Conservation (phyloP, 2,888 invertebrate genomes). For the Mesorhabditis spiculigera region DNA sequence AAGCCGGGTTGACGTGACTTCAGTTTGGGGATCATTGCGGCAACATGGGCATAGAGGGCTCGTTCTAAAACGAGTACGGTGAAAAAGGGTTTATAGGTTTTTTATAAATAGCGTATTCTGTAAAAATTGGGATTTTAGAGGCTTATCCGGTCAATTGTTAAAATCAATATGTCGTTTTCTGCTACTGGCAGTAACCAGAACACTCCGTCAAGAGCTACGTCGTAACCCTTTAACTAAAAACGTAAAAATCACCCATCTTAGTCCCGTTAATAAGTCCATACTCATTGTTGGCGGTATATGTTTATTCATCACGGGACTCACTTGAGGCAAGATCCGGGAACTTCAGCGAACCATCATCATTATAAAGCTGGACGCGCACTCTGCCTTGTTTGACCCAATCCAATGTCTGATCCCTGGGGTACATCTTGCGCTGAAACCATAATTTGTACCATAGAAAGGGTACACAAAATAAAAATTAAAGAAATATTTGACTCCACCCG, state of each 20-base stretch:
- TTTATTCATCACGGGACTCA: constrained; percentile 13
- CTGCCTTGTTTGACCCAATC: constrained; percentile 79
- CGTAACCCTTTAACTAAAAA: constrained; percentile 3
- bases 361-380: constrained; percentile 82
- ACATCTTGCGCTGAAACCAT: constrained; percentile 69
- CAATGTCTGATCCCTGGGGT: constrained; percentile 84
- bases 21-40: constrained; percentile 55
- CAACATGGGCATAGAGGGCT: constrained; percentile 38
- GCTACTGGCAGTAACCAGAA: too few relatives aligned
- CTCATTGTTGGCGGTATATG: too few relatives aligned
- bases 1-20: constrained; percentile 50
- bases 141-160: not conserved
- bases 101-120: not conserved
- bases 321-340: constrained; percentile 36
- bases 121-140: not conserved
- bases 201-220: not conserved
- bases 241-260: not conserved
- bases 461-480: not conserved
- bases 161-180: not conserved
- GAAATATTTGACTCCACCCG: not conserved
- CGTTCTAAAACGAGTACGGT: constrained; percentile 31
- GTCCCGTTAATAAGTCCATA: too few relatives aligned
- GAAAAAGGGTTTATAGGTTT: not conserved
- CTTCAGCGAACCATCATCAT: constrained; percentile 50
- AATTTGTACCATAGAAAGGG: not conserved